Percentiles rank a stretch among this genome's conserved stretches.
phyloP scores from a whole-genome alignment of 2,797 vertebrate species.

The Clarias fuscus region DNA sequence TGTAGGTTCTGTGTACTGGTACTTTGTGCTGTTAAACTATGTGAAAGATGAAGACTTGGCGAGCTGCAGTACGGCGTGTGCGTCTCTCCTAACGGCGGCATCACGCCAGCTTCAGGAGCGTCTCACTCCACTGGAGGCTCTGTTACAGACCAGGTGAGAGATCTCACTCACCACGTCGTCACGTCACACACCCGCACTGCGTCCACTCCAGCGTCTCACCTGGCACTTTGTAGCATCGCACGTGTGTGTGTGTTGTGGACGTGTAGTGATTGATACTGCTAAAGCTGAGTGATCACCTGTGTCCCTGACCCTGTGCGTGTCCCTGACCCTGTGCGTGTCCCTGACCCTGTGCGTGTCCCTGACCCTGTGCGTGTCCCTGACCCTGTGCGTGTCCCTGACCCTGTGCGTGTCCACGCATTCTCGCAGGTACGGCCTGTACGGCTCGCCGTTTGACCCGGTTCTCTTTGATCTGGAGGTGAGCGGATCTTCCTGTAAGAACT shows the following conservation, averaged over 20 bases:
- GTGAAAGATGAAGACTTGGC: constrained; percentile 98
- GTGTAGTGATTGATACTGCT: neutral
- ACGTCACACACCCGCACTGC: neutral
- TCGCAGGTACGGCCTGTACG: constrained; percentile 92
- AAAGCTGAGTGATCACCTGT: neutral
- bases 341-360: neutral
- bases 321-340: neutral
- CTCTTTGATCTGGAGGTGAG: constrained; percentile 98
- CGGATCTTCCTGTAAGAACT: constrained; percentile 95
- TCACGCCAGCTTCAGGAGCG: constrained; percentile 94
- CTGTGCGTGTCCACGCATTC: neutral
- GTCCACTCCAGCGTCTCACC: neutral
- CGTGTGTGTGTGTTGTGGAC: too few species aligned
- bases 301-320: neutral
- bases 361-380: neutral
- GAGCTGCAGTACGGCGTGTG: constrained; percentile 92
- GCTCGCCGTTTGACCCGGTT: constrained; percentile 97
- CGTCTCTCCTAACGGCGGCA: constrained; percentile 89
- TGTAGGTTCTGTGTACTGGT: constrained; percentile 96
- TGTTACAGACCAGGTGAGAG: constrained; percentile 88
- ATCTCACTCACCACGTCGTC: neutral
- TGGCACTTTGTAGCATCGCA: too few species aligned
- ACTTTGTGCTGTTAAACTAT: constrained; percentile 96
- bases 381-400: neutral
- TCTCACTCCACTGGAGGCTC: constrained; percentile 92